Evolutionary conservation across 1,140 invertebrate genomes (phyloP).

Genomic region (Diachasmimorpha longicaudata): DNA sequence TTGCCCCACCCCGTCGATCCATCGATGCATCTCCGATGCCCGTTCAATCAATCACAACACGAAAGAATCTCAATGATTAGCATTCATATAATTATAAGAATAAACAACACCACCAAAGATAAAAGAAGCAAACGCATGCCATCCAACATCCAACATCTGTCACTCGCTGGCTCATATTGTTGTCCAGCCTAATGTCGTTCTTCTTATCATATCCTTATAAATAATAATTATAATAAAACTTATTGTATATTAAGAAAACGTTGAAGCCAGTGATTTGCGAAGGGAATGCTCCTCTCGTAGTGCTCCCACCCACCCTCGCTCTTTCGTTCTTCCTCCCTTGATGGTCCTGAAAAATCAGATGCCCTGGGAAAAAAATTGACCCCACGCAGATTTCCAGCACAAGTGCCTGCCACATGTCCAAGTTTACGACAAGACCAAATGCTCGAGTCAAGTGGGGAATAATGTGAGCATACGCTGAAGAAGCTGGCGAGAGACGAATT

Average conservation of each 20-base stretch:
- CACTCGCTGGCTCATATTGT: too few relatives aligned
- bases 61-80: neutral
- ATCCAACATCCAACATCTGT: slow-evolving; percentile 14
- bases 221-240: slow-evolving; percentile 44
- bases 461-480: neutral
- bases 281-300: too few relatives aligned
- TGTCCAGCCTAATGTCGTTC: slow-evolving; percentile 37
- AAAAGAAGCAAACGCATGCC: neutral
- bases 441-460: neutral
- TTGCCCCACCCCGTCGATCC: neutral
- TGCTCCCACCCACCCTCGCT: neutral
- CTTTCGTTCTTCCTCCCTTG: neutral
- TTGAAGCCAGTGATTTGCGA: too few relatives aligned
- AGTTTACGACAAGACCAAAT: neutral
- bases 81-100: neutral
- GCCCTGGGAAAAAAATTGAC: neutral
- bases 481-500: neutral
- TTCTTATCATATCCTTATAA: slow-evolving; percentile 48
- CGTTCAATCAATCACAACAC: neutral
- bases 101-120: neutral
- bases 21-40: neutral
- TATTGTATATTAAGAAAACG: slow-evolving; percentile 21
- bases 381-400: neutral
- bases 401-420: neutral
- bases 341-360: neutral